Evolutionary conservation across 2,797 vertebrate genomes (phyloP).

Genomic region (Eutrigla gurnardus): DNA sequence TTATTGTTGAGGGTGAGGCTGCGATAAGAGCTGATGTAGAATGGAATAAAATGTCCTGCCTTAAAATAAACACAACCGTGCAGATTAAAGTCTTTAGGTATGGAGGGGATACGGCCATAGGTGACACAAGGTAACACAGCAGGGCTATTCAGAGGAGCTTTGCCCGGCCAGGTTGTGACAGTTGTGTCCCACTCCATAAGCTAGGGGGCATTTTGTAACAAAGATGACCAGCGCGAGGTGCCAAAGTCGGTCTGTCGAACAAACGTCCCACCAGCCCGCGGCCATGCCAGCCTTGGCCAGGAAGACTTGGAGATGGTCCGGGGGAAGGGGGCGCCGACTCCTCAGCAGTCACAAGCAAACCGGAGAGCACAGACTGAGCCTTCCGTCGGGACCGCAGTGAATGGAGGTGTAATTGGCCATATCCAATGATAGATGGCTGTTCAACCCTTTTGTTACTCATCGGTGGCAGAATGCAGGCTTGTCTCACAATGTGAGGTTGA

Average conservation of each 20-base stretch:
- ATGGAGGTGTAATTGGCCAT: constrained; percentile 77
- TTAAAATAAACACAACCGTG: constrained; percentile 8
- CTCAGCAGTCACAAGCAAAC: constrained; percentile 35
- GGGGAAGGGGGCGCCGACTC: background rate
- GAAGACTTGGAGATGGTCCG: constrained; percentile 34
- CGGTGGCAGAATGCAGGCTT: constrained; percentile 61
- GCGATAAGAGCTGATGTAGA: constrained; percentile 47
- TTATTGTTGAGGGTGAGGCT: constrained; percentile 37
- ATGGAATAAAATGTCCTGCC: constrained; percentile 15
- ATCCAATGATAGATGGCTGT: constrained; percentile 75
- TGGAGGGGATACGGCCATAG: constrained; percentile 15
- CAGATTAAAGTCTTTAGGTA: constrained; percentile 21
- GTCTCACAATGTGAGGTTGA: constrained; percentile 80
- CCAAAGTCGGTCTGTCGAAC: constrained; percentile 74
- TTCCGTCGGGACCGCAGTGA: constrained; percentile 52
- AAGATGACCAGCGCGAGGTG: constrained; percentile 76
- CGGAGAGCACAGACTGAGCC: constrained; percentile 46
- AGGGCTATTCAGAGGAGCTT: constrained; percentile 48
- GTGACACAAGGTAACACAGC: constrained; percentile 69
- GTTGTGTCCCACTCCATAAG: constrained; percentile 72
- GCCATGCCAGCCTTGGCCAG: constrained; percentile 56
- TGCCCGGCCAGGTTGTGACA: constrained; percentile 69
- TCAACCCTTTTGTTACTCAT: constrained; percentile 73
- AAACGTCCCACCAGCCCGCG: constrained; percentile 56
- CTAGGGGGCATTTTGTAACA: constrained; percentile 76